Conservation (phyloP, 2,113 vertebrate species). For the Nyctibius bracteatus region DNA sequence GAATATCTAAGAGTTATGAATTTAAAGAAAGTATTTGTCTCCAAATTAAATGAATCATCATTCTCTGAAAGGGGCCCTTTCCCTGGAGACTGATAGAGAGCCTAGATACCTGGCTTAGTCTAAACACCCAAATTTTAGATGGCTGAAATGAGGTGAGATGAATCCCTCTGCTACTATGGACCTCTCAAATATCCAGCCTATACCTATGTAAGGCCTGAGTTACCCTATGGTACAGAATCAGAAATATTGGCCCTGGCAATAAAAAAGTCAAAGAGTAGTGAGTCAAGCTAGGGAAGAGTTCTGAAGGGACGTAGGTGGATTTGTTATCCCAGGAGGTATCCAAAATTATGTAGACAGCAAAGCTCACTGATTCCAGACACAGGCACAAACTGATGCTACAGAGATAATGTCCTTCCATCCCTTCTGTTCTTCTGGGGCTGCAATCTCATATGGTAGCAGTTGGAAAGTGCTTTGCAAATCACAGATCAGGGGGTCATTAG, state of each 20-base stretch:
- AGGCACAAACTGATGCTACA: not conserved
- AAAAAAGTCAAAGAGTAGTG: not conserved
- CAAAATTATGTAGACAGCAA: not conserved
- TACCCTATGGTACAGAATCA: not conserved
- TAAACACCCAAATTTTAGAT: not conserved
- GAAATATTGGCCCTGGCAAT: not conserved
- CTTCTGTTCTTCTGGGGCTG: not conserved
- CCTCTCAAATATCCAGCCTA: not conserved
- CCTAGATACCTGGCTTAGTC: not conserved
- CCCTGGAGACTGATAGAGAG: not conserved
- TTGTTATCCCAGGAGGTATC: not conserved
- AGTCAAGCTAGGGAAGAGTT: not conserved
- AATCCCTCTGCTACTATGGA: not conserved
- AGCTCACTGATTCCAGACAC: not conserved
- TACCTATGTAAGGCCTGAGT: not conserved
- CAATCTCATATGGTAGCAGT: not conserved
- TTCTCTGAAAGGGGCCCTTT: conserved; percentile 7
- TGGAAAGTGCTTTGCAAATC: not conserved
- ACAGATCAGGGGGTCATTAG: not conserved
- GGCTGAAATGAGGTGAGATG: not conserved
- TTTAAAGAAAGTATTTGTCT: not conserved
- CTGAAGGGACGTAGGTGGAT: not conserved
- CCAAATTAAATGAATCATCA: conserved; percentile 13
- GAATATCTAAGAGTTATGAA: not conserved
- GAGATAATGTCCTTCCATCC: not conserved